Base-by-base conservation (phyloP, 2,888 invertebrate species). In the Gortyna flavago region DNA sequence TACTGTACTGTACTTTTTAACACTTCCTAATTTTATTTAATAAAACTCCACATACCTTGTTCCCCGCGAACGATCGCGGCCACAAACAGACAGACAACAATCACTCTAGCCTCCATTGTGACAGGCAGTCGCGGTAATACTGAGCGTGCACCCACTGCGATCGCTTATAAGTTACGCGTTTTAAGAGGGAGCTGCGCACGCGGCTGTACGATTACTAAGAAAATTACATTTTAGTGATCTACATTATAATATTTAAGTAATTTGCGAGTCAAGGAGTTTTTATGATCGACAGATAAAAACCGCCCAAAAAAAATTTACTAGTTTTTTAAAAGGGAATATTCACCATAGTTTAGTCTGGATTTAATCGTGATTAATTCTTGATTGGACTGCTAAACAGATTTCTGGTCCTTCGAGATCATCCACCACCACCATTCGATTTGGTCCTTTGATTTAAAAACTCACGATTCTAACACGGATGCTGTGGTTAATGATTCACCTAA, bases 51-150 rank as follows among this genome's bases (percentile, higher is more conserved):
- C 86, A 29, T 84, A 84, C 84, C 84, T 84, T 84, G 70, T 11
- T 84, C 79, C 9, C 72, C 80, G 54, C 61, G 44, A 5, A 84
- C 84, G 32, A 73, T 57, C 38, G 61, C 81, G 57, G n/a, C 57
- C 1, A 85, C 29, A 66, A 64, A 73, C 71, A 85, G 75, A 73
- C 64, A 85, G 44, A 57, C 64, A 57, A 85, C 38, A 29, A 85
- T 41, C 74, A 87, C 72, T 80, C 66, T 51, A 59, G 81, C 72
- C 62, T 80, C 85, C 85, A 85, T 85, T 8, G 70, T 77, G 74
- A 62, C 59, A 25, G 80, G 32, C 76, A n/a, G 75, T 48, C 74
- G 75, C 74, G 73, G 57, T 54, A 64, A 67, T 62, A 86, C 84
- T 84, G 84, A 86, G 21, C 64, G 11, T 1, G 13, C 13, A 54